Evolutionary conservation across 1,140 invertebrate species (phyloP).

Genomic region (Radopholus similis): DNA sequence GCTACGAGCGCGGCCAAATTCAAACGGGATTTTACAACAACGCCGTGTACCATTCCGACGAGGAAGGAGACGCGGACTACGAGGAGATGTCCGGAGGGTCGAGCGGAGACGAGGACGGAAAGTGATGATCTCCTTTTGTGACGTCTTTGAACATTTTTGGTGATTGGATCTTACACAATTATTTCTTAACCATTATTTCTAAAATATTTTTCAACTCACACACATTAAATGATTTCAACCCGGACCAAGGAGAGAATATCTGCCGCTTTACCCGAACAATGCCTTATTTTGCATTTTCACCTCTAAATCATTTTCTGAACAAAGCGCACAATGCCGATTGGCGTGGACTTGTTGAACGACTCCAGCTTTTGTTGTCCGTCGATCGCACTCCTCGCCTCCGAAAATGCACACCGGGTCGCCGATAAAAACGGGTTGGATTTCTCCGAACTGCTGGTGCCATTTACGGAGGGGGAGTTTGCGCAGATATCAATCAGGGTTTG

Average conservation of each 20-base stretch:
- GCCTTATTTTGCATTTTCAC: not conserved
- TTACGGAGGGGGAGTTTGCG: too few relatives aligned
- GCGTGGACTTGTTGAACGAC: not conserved
- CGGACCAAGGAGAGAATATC: too few relatives aligned
- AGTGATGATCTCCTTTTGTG: not conserved
- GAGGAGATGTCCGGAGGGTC: not conserved
- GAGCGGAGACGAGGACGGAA: not conserved
- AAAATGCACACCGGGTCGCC: conserved; percentile 26
- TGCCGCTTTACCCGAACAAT: not conserved
- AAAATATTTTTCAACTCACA: not conserved
- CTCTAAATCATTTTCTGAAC: not conserved
- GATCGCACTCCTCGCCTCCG: conserved; percentile 37
- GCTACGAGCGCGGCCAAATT: not conserved
- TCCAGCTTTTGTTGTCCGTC: conserved; percentile 16
- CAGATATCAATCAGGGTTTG: conserved; percentile 28
- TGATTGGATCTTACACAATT: not conserved
- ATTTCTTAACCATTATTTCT: not conserved
- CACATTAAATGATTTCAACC: not conserved
- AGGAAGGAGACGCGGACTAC: not conserved
- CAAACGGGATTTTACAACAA: conserved; percentile 13
- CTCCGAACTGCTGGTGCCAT: conserved; percentile 40
- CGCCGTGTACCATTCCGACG: conserved; percentile 6
- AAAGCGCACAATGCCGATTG: not conserved
- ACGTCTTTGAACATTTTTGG: not conserved
- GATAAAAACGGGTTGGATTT: conserved; percentile 37